phyloP scores from a whole-genome alignment of 2,113 vertebrate species.

The Notothenia rossii region DNA sequence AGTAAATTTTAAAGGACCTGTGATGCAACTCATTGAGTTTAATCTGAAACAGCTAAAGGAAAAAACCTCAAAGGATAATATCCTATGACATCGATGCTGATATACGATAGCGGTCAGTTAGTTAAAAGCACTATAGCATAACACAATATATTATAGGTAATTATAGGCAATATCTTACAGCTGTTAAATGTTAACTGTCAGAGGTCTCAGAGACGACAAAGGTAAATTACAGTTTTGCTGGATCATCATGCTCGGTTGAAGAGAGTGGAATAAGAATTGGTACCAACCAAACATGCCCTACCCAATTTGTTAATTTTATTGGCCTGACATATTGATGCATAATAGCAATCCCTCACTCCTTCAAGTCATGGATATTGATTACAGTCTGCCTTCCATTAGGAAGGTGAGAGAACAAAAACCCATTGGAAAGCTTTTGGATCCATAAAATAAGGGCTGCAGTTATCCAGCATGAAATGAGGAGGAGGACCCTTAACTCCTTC shows the following conservation, averaged over 20 bases:
- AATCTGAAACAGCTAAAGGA: not conserved
- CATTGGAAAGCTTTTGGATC: conserved; percentile 44
- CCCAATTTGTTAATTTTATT: conserved; percentile 50
- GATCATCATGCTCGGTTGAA: conserved; percentile 33
- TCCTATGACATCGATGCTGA: not conserved
- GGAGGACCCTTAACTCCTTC: conserved; percentile 19
- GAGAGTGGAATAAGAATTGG: conserved; percentile 4
- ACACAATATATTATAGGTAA: not conserved
- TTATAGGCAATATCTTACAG: not conserved
- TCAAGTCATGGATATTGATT: conserved; percentile 46
- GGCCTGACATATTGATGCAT: conserved; percentile 53
- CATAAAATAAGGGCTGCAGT: conserved; percentile 47
- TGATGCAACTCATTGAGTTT: conserved; percentile 1
- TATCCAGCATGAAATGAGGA: conserved; percentile 45
- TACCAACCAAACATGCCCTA: conserved; percentile 23
- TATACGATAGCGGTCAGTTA: not conserved
- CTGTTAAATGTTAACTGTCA: not conserved
- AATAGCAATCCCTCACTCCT: conserved; percentile 47
- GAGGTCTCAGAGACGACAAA: not conserved
- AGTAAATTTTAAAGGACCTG: not conserved
- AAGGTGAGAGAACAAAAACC: conserved; percentile 43
- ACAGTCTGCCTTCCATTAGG: conserved; percentile 40
- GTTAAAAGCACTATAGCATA: conserved; percentile 6
- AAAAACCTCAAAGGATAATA: not conserved
- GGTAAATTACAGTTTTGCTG: conserved; percentile 5